Conservation (phyloP, 2,113 vertebrate species). For the Actinemys pallida region DNA sequence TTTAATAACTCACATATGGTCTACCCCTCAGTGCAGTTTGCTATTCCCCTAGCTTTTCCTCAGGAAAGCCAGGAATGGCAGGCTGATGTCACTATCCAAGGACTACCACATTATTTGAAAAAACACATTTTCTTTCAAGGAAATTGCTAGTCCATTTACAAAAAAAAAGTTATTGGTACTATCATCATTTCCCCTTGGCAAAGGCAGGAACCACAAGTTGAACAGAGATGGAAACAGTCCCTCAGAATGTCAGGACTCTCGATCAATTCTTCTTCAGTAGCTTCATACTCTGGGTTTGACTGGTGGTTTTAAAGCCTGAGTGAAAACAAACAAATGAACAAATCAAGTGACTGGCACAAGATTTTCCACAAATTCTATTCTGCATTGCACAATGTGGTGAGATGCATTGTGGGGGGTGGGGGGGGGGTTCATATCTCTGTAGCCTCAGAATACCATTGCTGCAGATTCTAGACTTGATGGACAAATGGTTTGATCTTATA, state of each 20-base stretch:
- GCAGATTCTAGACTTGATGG: background rate
- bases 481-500: background rate
- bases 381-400: background rate
- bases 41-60: accelerated
- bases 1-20: background rate
- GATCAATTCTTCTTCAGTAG: accelerated
- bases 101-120: background rate
- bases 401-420: background rate
- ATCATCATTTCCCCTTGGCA: background rate
- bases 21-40: background rate
- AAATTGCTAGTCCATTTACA: background rate
- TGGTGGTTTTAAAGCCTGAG: slow-evolving; percentile 57
- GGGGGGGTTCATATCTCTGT: no score
- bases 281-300: slow-evolving; percentile 57
- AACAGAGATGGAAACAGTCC: background rate
- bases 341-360: background rate
- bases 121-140: background rate
- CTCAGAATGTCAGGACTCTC: background rate
- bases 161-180: background rate
- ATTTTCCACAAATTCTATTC: accelerated
- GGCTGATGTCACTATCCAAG: background rate
- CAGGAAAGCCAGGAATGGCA: background rate
- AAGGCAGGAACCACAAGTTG: background rate
- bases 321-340: background rate
- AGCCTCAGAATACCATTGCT: background rate